Conservation (phyloP, 2,888 invertebrate species). For the Chloromyia formosa region DNA sequence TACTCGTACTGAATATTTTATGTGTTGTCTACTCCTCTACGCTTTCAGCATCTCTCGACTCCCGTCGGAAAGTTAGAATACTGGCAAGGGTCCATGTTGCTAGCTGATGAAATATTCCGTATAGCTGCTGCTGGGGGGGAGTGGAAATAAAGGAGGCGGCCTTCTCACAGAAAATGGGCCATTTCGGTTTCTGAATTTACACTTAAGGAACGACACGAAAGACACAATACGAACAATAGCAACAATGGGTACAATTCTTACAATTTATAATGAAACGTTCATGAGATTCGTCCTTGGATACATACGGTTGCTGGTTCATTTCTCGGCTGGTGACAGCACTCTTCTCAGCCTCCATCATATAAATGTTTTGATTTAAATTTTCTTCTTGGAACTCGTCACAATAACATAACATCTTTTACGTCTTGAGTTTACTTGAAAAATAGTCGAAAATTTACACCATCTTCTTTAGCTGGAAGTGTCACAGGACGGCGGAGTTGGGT, state of each 20-base stretch:
- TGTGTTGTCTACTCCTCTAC: conserved; percentile 36
- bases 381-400: conserved; percentile 26
- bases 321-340: background rate
- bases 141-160: background rate
- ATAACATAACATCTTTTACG: conserved; percentile 10
- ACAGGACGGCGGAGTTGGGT: background rate
- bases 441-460: background rate
- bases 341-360: conserved; percentile 35
- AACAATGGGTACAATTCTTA: conserved; percentile 30
- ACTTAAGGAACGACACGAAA: background rate
- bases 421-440: background rate
- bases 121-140: background rate
- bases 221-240: conserved; percentile 23
- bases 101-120: conserved; percentile 30
- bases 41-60: conserved; percentile 7
- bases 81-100: conserved; percentile 20
- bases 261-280: conserved; percentile 31
- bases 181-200: conserved; percentile 30
- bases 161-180: conserved; percentile 9
- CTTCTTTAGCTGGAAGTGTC: background rate
- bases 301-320: background rate
- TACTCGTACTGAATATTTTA: conserved; percentile 49
- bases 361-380: conserved; percentile 49
- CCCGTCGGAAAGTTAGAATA: background rate
- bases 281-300: background rate